Percentiles rank a stretch among this genome's conserved stretches.
Evolutionary conservation across 2,113 vertebrate species (phyloP).

Genomic region (Seriola dumerili): DNA sequence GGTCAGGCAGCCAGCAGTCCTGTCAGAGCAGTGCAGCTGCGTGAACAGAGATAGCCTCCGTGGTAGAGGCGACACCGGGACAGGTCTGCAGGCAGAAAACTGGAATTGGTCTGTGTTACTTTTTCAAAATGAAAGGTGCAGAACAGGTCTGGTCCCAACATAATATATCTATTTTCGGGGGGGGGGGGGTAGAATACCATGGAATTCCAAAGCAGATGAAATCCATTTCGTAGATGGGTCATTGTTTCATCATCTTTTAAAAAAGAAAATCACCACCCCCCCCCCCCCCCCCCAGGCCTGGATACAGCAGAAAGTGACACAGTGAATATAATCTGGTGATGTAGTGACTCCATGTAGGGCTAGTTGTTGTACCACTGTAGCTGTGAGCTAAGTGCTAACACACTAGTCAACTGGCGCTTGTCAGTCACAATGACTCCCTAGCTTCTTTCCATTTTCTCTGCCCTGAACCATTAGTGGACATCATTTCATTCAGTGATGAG

Average conservation of each 20-base stretch:
- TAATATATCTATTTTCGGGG: slow-evolving; percentile 2
- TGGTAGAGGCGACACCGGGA: slow-evolving; percentile 10
- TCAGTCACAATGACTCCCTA: neutral
- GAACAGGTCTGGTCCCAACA: slow-evolving; percentile 33
- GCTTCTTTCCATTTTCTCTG: neutral
- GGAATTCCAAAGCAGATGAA: slow-evolving; percentile 21
- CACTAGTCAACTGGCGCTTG: neutral
- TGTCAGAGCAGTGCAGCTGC: slow-evolving; percentile 60
- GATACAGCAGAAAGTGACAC: neutral
- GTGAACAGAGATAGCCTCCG: slow-evolving; percentile 60
- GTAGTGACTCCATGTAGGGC: neutral
- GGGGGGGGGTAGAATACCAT: neutral
- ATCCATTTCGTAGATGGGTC: slow-evolving; percentile 1
- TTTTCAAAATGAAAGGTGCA: slow-evolving; percentile 45
- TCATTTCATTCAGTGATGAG: no score
- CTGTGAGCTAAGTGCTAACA: neutral
- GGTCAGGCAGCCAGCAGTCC: slow-evolving; percentile 49
- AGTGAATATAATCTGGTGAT: neutral
- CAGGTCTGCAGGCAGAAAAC: slow-evolving; percentile 46
- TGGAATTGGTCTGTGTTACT: slow-evolving; percentile 46
- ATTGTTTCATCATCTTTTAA: neutral
- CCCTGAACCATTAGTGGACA: neutral
- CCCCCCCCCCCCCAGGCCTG: neutral
- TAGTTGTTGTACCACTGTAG: neutral
- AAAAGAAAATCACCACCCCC: neutral